Evolutionary conservation across 2,797 vertebrate genomes (phyloP), one percentile per base, ranked within the genome.

Genomic region (Triplophysa bombifrons): DNA sequence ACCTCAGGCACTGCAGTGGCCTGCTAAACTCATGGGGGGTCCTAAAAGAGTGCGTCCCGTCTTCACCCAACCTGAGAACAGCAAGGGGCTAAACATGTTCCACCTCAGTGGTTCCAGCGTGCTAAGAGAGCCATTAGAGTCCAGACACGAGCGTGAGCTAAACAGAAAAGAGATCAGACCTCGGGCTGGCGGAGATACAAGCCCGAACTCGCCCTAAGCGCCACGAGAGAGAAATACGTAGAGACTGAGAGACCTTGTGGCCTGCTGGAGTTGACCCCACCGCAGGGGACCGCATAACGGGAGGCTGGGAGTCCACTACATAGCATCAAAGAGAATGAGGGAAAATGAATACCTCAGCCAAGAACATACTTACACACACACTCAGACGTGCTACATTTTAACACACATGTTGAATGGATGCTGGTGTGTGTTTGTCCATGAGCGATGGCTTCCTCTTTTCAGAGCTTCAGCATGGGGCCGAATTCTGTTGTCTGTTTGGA

Each of bases 391-490:
- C 61, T 71, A 20, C 63, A 67, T 80, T 73, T 80, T 75, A 80
- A 74, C 81, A 84, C 78, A 73, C 76, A 73, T 68, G 72, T 64
- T 69, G 50, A 73, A 76, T 83, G 64, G 67, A 53, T 86, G 90
- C 90, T 89, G 90, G 91, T 90, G 88, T 90, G 89, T 89, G 89
- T 90, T 89, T 89, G 89, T 90, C 41, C 89, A 88, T 93, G 92
- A 93, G 92, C 91, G 91, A 94, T 94, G 86, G 87, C 91, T 94
- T 94, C 93, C 93, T 93, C 88, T 93, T 90, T 90, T 89, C 88
- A 84, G 88, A 90, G 88, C 88, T 93, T 87, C 90, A 91, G 91
- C 90, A 91, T 93, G 92, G 90, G 92, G 91, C 90, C 90, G 89
- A 91, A 91, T 89, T 91, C 72, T 51, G 90, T 89, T 93, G 91